Percentiles rank a stretch among this genome's conserved stretches.
Evolutionary conservation across 2,888 invertebrate species (phyloP).

Genomic region (Phengaris arion): DNA sequence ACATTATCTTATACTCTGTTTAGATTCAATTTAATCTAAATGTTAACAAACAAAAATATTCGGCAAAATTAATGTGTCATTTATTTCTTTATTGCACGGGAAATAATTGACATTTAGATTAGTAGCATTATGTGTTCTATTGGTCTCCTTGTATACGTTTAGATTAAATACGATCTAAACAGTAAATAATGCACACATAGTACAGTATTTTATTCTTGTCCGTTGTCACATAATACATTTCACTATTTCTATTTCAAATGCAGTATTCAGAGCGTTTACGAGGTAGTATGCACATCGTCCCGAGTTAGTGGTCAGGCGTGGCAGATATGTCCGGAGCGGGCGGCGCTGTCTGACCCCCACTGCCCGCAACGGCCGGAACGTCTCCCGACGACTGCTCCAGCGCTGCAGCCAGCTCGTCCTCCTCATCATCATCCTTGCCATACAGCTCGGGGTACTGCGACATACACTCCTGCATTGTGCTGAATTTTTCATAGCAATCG

Average conservation of each 20-base stretch:
- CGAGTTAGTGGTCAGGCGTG: background rate
- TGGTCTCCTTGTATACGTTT: too few species aligned
- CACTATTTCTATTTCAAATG: background rate
- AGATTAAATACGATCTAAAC: too few species aligned
- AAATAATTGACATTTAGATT: too few species aligned
- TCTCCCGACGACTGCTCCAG: constrained; percentile 37
- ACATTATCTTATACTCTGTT: background rate
- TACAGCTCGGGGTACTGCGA: constrained; percentile 91
- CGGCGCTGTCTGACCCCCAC: background rate
- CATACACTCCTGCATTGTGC: constrained; percentile 95
- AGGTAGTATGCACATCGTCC: background rate
- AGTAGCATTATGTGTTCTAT: too few species aligned
- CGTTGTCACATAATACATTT: too few species aligned
- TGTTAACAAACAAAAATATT: too few species aligned
- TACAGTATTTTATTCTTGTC: too few species aligned
- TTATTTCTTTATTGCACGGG: too few species aligned
- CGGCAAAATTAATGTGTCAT: too few species aligned
- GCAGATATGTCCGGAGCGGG: background rate
- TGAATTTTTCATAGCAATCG: constrained; percentile 94
- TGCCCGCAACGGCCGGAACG: constrained; percentile 8
- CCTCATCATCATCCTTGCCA: constrained; percentile 84
- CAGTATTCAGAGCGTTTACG: constrained; percentile 13
- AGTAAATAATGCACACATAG: too few species aligned
- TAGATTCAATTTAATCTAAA: background rate
- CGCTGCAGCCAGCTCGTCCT: constrained; percentile 48